Conservation (phyloP, 2,113 vertebrate genomes). For the Ciconia maguari region DNA sequence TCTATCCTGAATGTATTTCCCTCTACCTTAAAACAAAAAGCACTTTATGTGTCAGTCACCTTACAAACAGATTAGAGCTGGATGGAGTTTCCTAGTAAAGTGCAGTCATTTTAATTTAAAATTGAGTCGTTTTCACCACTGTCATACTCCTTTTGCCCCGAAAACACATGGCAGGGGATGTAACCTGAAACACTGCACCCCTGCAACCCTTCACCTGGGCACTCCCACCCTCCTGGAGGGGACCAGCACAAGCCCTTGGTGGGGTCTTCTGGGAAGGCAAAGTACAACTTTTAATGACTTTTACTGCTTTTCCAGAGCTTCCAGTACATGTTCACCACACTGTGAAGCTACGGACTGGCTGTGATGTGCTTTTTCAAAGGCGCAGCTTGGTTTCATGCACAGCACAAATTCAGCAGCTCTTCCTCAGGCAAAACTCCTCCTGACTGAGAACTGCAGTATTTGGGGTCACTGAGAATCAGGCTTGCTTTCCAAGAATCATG, state of each 20-base stretch:
- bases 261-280: neutral
- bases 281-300: neutral
- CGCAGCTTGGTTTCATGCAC: neutral
- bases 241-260: neutral
- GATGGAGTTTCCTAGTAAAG: slow-evolving; percentile 58
- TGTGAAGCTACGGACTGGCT: neutral
- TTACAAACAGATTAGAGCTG: slow-evolving; percentile 67
- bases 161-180: neutral
- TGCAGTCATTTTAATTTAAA: slow-evolving; percentile 65
- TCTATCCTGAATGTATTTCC: slow-evolving; percentile 57
- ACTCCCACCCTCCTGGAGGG: neutral
- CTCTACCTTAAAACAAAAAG: slow-evolving; percentile 73
- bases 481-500: slow-evolving; percentile 43
- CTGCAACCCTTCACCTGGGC: neutral
- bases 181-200: neutral
- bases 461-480: neutral
- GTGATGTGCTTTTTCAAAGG: rapidly evolving
- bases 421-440: slow-evolving; percentile 20
- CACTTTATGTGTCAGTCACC: slow-evolving; percentile 72
- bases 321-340: neutral
- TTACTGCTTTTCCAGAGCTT: neutral
- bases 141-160: neutral
- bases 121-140: slow-evolving; percentile 14
- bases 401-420: neutral
- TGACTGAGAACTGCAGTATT: neutral